Conservation (phyloP, 2,888 invertebrate species). For the Agonopterix subpropinquella region DNA sequence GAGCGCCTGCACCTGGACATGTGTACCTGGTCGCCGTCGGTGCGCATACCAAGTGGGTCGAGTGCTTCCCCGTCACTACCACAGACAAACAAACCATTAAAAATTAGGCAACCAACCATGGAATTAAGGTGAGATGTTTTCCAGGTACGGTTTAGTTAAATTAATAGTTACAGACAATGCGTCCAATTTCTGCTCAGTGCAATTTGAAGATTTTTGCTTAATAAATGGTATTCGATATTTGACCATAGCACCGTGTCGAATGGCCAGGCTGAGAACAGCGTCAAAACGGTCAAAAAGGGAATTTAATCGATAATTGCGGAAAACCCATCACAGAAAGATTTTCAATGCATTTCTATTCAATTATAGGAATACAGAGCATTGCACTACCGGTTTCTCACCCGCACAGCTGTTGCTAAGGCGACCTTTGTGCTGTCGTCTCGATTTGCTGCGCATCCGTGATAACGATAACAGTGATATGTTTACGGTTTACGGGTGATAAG, state of each 20-base stretch:
- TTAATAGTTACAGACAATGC: no score
- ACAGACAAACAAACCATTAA: slow-evolving; percentile 1
- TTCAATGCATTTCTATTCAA: not conserved
- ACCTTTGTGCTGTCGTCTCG: not conserved
- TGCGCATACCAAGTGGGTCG: slow-evolving; percentile 14
- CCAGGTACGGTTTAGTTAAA: no score
- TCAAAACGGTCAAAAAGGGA: slow-evolving; percentile 12
- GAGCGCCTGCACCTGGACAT: slow-evolving; percentile 12
- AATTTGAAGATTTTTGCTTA: no score
- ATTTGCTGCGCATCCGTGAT: not conserved
- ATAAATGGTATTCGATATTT: no score
- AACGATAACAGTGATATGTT: no score
- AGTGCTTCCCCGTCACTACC: slow-evolving; percentile 9
- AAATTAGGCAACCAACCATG: slow-evolving; percentile 6
- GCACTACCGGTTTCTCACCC: no score
- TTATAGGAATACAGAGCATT: no score
- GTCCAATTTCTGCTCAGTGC: no score
- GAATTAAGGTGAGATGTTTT: not conserved
- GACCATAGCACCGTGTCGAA: not conserved
- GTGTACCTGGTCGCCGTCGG: slow-evolving; percentile 12
- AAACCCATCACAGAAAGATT: not conserved
- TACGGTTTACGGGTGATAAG: no score
- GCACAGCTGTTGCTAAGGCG: no score
- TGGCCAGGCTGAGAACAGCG: slow-evolving; percentile 8
- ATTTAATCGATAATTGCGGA: slow-evolving; percentile 8